Base-by-base conservation (phyloP, 2,113 vertebrate genomes). In the Notothenia rossii region DNA sequence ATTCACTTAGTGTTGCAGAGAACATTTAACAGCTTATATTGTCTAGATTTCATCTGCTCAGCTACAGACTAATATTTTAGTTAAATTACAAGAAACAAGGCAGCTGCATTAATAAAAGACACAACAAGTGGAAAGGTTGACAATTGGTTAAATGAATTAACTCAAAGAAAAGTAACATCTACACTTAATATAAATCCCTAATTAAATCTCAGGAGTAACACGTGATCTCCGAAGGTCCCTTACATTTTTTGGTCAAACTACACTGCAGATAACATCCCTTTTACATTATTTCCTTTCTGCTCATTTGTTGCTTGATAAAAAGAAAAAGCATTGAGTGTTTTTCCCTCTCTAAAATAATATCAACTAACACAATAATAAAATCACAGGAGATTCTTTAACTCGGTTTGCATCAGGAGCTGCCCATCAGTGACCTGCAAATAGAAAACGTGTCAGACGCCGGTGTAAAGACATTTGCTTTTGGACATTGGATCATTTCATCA, bases 341-440 rank as follows among this genome's bases (percentile, higher is more conserved):
- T 86, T 79, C 36, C 75, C 83, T 84, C 48, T 88, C 88, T 93
- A 94, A 93, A 94, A 93, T 61, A 56, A 89, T 83, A 88, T 45
- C 14, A 62, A 60, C 81, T 81, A 77, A 82, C 58, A 82, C 50
- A 91, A 84, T 56, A 79, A 81, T 91, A 85, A 94, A 91, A 94
- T 90, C 78, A 91, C 67, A 84, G 69, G 62, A 60, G 75, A 77
- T 86, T 92, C 88, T 72, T 90, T 92, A 49, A 81, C 72, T 81
- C 61, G 17, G 60, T 84, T 75, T 75, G 68, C 73, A 61, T 13
- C 74, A 40, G 66, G 65, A 71, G 74, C 63, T 64, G 66, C 62
- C 51, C 70, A 4, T 78, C 86, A 69, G 80, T 79, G 14, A 83
- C 85, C 94, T 95, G 66, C 40, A 81, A 50, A 87, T 11, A 82